A percentile compares a stretch with the other conserved stretches of the same genome.
phyloP scores from a whole-genome alignment of 2,888 invertebrate species.

The Chrysolina oricalcia region DNA sequence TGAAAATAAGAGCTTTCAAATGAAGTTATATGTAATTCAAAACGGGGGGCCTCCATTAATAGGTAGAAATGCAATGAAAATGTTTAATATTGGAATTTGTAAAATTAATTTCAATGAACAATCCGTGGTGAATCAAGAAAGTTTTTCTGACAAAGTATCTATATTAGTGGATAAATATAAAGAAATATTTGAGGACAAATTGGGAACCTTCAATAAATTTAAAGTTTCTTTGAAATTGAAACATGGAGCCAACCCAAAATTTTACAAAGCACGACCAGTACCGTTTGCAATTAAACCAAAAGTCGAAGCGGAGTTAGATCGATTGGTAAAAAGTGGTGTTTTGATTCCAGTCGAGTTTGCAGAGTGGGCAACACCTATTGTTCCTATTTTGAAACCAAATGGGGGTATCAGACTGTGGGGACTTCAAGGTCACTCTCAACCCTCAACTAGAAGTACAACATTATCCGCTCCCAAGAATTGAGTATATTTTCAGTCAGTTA shows the following conservation, averaged over 20 bases:
- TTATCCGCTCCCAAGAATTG: neutral
- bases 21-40: conserved; percentile 43
- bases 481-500: neutral
- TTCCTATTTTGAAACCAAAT: neutral
- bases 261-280: conserved; percentile 16
- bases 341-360: neutral
- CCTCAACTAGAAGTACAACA: neutral
- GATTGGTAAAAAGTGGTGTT: conserved; percentile 13
- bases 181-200: neutral
- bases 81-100: conserved; percentile 40
- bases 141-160: neutral
- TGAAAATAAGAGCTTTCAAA: conserved; percentile 27
- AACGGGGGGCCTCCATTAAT: conserved; percentile 45
- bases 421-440: neutral
- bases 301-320: conserved; percentile 6
- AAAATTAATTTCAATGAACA: conserved; percentile 27
- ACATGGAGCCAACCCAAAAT: conserved; percentile 8
- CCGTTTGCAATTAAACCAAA: conserved; percentile 8
- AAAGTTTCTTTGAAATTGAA: no score
- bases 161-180: neutral
- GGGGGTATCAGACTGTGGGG: neutral
- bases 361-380: conserved; percentile 1
- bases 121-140: neutral
- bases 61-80: conserved; percentile 40
- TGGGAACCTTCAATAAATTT: no score